These are phyloP conservation scores for Molorchus minor DNA, from an alignment of 2,888 invertebrate species.

Conservation along the genomic window DNA sequence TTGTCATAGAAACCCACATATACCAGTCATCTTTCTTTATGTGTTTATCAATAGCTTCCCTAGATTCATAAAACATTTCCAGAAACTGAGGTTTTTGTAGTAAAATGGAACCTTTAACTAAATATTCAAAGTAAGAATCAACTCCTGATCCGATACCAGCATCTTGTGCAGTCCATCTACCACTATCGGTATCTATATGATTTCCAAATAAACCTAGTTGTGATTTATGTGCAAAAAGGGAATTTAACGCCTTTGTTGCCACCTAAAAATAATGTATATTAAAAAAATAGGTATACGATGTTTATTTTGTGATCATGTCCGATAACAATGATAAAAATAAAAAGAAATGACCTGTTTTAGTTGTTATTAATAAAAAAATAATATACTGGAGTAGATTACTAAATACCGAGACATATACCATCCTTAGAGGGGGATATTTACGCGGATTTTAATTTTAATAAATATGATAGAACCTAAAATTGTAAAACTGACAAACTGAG, in stretches of 20 bases:
- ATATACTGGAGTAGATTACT: too few relatives aligned
- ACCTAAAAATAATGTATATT: too few relatives aligned
- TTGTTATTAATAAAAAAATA: too few relatives aligned
- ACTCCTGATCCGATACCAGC: slow-evolving; percentile 97
- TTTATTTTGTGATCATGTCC: too few relatives aligned
- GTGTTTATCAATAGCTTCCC: slow-evolving; percentile 81
- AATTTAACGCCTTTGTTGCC: slow-evolving; percentile 90
- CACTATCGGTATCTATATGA: slow-evolving; percentile 94
- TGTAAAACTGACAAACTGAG: not conserved
- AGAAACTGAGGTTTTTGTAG: slow-evolving; percentile 87
- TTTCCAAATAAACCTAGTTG: slow-evolving; percentile 92
- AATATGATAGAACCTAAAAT: too few relatives aligned
- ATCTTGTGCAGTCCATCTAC: slow-evolving; percentile 97
- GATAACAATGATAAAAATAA: too few relatives aligned
- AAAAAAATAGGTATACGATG: too few relatives aligned
- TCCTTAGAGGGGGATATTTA: too few relatives aligned
- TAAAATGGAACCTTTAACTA: slow-evolving; percentile 94
- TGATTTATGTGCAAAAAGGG: slow-evolving; percentile 87
- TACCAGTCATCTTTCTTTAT: slow-evolving; percentile 97
- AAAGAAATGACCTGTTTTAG: too few relatives aligned
- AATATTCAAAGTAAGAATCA: slow-evolving; percentile 97
- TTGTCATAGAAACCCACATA: slow-evolving; percentile 98
- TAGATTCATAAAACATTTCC: slow-evolving; percentile 87
- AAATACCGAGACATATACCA: too few relatives aligned
- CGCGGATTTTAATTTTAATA: too few relatives aligned